Base-by-base conservation (phyloP, 2,888 invertebrate genomes). In the Ommatoiulus sabulosus region DNA sequence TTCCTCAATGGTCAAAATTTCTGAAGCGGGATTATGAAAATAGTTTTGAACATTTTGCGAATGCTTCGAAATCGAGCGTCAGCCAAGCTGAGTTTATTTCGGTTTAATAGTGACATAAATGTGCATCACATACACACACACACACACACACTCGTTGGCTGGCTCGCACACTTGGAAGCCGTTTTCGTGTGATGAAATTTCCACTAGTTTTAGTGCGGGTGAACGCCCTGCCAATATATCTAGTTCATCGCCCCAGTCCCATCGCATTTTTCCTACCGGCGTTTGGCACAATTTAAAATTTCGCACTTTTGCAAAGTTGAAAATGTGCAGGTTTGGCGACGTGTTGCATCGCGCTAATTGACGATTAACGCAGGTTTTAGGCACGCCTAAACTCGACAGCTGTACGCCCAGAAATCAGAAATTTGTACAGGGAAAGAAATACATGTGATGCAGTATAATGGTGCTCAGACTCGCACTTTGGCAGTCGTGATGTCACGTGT, bases 261-360 rank as follows among this genome's bases (percentile, higher is more conserved):
- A 17, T 17, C 17, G 52, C 52, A 52, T 52, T 52, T 52, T 52
- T 52, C 12, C 3, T 52, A 52, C 52, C 52, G 52, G 52, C 52
- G 52, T 52, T 52, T 52, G 52, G 52, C 52, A 52, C 52, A 52
- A 52, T 52, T 52, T 52, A 52, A 52, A 52, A 52, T 52, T 52
- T n/a, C 0, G 52, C 17, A 46, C 10, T 46, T 46, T 46, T 46
- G 8, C 17, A 12, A 52, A 52, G n/a, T n/a, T n/a, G 17, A 52
- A 52, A 52, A 52, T 52, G 3, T 52, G 3, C 52, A 52, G 52
- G 52, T 52, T 52, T 52, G 52, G 52, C 52, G 52, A 10, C 52
- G 52, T 3, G 52, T 52, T 52, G 12, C 46, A 12, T 17, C 52
- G 17, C 52, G 3, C 52, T 12, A 3, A 52, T 52, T 52, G n/a